Base-by-base conservation (phyloP, 2,797 vertebrate species). In the Ibycter americanus region DNA sequence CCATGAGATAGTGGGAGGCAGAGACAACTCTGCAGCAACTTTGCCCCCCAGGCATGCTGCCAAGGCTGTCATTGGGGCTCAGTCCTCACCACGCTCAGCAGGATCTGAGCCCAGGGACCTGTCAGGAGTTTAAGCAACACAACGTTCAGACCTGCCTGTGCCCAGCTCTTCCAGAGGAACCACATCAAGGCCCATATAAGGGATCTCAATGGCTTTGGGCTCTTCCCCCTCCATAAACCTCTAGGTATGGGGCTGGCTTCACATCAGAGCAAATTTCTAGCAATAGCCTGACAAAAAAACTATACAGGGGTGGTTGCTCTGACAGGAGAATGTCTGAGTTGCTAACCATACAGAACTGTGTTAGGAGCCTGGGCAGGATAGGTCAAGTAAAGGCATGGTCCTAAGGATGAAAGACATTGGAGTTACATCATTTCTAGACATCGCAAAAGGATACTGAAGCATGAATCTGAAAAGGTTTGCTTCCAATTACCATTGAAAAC, bases 401-500 rank as follows among this genome's bases (percentile, higher is more conserved):
- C 70, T 51, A 44, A 74, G 72, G 66, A 66, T 88, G 76, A 96
- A 96, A 96, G 66, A 18, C 49, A 55, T 9, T 20, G n/a, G 27
- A 68, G 38, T 85, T 91, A 58, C 38, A 36, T 88, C 34, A 89
- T 67, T 89, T 87, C 54, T 90, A 71, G 54, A 90, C 79, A 42
- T 44, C 32, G 71, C 73, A 83, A 82, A 95, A 81, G 79, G 87
- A 88, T 54, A 76, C 20, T 52, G 26, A 67, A 78, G 56, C 56
- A 93, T 52, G 65, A 89, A 66, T 90, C 62, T 93, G 82, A 85
- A 87, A 87, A 94, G 17, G 19, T 83, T 96, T 93, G 22, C 78
- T 92, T 94, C 55, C 4, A 93, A 89, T 93, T 83, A 93, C 27
- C 84, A 77, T 83, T 84, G 93, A 66, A 91, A 96, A 96, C 92